These are phyloP conservation scores for Drosophila bocki DNA, from an alignment of 1,140 invertebrate genomes.

Conservation along the genomic window DNA sequence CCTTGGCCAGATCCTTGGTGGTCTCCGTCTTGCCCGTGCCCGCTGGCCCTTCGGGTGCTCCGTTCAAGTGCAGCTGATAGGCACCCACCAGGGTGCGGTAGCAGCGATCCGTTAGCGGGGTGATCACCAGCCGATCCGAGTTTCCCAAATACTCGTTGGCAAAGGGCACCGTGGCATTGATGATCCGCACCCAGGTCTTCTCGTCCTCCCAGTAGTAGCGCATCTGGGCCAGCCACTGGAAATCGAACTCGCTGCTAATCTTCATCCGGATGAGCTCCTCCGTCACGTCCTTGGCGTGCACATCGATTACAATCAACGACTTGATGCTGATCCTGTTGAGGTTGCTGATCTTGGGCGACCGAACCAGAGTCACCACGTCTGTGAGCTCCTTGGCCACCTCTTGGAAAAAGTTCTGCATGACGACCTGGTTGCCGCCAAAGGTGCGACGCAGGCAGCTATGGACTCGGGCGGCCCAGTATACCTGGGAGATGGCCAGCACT, in stretches of 20 bases:
- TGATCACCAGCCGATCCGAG: conserved; percentile 91
- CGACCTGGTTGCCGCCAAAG: conserved; percentile 86
- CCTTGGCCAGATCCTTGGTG: conserved; percentile 95
- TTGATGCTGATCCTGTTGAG: conserved; percentile 91
- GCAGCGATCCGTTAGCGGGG: conserved; percentile 93
- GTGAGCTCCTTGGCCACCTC: conserved; percentile 87
- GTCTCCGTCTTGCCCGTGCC: conserved; percentile 96
- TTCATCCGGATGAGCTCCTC: conserved; percentile 90
- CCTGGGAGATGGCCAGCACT: conserved; percentile 93
- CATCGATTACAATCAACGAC: conserved; percentile 95
- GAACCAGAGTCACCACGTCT: conserved; percentile 88
- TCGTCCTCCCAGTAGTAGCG: conserved; percentile 96
- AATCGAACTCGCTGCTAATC: conserved; percentile 91
- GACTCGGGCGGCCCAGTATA: conserved; percentile 94
- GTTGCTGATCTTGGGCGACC: conserved; percentile 87
- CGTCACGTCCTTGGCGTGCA: conserved; percentile 96
- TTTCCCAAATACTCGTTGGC: conserved; percentile 97
- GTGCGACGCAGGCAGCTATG: conserved; percentile 88
- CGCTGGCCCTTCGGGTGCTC: conserved; percentile 95
- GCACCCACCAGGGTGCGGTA: conserved; percentile 95
- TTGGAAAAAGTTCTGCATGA: conserved; percentile 87
- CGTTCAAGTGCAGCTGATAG: conserved; percentile 94
- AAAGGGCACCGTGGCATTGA: conserved; percentile 94
- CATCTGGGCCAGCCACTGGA: conserved; percentile 96
- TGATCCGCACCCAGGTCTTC: conserved; percentile 92